Evolutionary conservation across 2,888 invertebrate species (phyloP).

Genomic region (Drymonia ruficornis): DNA sequence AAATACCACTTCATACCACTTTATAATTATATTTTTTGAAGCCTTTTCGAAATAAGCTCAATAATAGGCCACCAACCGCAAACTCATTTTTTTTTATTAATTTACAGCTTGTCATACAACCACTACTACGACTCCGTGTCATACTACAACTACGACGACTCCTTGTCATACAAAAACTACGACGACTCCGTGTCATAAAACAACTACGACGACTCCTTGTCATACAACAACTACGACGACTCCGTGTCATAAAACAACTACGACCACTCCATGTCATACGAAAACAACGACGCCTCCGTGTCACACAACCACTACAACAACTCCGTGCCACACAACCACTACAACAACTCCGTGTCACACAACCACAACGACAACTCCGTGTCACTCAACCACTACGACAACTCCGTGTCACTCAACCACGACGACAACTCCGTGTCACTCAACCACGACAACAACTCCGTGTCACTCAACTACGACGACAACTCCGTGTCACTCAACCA

Average conservation of each 20-base stretch:
- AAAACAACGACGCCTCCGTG: neutral
- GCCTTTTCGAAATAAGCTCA: too few species aligned
- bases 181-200: neutral
- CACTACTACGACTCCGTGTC: too few species aligned
- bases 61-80: too few species aligned
- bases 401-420: neutral
- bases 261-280: neutral
- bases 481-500: neutral
- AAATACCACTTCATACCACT: too few species aligned
- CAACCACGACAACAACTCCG: constrained; percentile 1
- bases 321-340: neutral
- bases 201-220: neutral
- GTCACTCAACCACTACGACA: neutral
- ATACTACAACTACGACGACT: too few species aligned
- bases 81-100: too few species aligned
- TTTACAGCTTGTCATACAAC: too few species aligned
- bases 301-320: neutral
- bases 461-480: neutral
- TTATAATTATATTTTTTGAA: too few species aligned
- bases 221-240: neutral
- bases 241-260: neutral
- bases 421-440: neutral
- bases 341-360: neutral
- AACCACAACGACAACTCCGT: neutral
- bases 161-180: neutral